These are phyloP conservation scores for Pyrochroa serraticornis DNA, from an alignment of 2,888 invertebrate genomes.

Conservation along the genomic window DNA sequence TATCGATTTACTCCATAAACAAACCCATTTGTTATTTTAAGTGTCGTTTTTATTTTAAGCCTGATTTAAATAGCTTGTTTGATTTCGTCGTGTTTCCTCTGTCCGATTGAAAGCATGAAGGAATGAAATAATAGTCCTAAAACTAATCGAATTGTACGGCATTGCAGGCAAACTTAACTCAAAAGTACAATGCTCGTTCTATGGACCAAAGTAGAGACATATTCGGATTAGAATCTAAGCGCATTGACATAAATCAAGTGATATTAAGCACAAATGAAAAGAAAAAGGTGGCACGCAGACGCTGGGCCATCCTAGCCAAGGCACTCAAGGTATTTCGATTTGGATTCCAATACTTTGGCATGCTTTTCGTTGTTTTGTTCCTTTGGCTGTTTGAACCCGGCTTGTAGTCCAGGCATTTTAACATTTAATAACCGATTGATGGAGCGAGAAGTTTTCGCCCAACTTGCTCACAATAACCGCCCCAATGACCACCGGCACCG, in stretches of 20 bases:
- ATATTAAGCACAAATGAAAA: slow-evolving; percentile 52
- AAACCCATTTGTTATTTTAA: slow-evolving; percentile 29
- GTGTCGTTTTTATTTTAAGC: slow-evolving; percentile 27
- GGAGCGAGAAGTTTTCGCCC: not conserved
- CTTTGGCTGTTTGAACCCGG: slow-evolving; percentile 13
- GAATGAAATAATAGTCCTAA: slow-evolving; percentile 37
- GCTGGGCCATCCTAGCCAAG: slow-evolving; percentile 74
- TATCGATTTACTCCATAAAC: slow-evolving; percentile 8
- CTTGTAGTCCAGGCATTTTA: slow-evolving; percentile 13
- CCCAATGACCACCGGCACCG: not conserved
- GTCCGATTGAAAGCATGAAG: slow-evolving; percentile 47
- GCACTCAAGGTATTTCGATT: slow-evolving; percentile 60
- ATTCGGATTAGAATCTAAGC: slow-evolving; percentile 48
- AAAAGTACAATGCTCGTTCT: slow-evolving; percentile 48
- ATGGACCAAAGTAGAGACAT: slow-evolving; percentile 56
- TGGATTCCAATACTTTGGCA: slow-evolving; percentile 46
- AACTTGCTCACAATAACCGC: not conserved
- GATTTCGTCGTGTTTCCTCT: slow-evolving; percentile 22
- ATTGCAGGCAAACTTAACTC: slow-evolving; percentile 44
- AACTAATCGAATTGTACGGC: slow-evolving; percentile 40
- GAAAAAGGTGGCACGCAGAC: slow-evolving; percentile 66
- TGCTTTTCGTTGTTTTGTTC: slow-evolving; percentile 14
- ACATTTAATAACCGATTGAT: slow-evolving; percentile 10
- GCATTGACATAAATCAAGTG: slow-evolving; percentile 52
- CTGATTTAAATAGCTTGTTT: slow-evolving; percentile 30